Conservation (phyloP, 2,797 vertebrate species). For the Kryptolebias ocellatus region DNA sequence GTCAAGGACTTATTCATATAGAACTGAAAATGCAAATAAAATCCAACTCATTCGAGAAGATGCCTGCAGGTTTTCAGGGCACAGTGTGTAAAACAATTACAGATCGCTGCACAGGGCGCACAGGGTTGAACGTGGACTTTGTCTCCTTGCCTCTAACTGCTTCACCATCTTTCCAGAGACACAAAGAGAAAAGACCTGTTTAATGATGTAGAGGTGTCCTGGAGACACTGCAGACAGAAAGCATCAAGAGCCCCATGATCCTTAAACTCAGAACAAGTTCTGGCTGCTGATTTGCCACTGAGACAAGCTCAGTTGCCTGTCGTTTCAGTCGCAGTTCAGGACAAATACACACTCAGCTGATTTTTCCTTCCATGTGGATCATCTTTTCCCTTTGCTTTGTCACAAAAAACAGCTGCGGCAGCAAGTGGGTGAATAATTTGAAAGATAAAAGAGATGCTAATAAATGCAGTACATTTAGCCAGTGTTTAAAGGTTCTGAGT, state of each 20-base stretch:
- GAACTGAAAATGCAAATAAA: conserved; percentile 72
- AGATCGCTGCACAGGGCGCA: conserved; percentile 36
- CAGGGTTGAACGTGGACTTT: conserved; percentile 32
- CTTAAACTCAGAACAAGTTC: conserved; percentile 6
- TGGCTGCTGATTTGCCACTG: conserved; percentile 14
- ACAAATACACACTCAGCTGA: conserved; percentile 12
- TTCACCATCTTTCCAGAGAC: conserved; percentile 26
- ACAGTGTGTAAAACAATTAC: conserved; percentile 71
- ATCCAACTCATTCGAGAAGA: conserved; percentile 58
- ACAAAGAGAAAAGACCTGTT: conserved; percentile 7
- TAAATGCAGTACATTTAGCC: conserved; percentile 45
- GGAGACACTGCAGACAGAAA: neutral
- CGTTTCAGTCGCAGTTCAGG: conserved; percentile 37
- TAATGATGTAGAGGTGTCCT: neutral
- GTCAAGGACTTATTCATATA: conserved; percentile 59
- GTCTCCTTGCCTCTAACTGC: conserved; percentile 64
- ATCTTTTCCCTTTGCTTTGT: conserved; percentile 8
- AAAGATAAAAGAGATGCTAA: conserved; percentile 57
- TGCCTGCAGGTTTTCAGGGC: conserved; percentile 61
- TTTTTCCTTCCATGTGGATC: conserved; percentile 7
- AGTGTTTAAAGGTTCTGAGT: neutral
- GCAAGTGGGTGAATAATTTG: conserved; percentile 34
- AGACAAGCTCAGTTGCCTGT: conserved; percentile 22
- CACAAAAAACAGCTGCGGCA: conserved; percentile 39
- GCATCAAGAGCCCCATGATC: conserved; percentile 7